These are phyloP conservation scores for Engraulis encrasicolus DNA, from an alignment of 2,113 vertebrate species.

Conservation along the genomic window DNA sequence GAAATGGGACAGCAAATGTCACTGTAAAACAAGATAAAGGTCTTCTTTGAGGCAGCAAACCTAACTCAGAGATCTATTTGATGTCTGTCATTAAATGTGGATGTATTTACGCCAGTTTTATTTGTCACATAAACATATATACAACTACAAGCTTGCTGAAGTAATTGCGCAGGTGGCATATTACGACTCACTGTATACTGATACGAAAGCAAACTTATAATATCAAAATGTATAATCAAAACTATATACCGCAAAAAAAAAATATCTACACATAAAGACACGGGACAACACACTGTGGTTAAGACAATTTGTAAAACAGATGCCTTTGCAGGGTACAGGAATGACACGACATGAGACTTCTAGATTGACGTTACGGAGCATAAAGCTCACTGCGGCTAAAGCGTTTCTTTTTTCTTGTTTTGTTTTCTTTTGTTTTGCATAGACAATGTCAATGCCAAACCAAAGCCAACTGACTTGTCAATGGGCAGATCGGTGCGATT, in stretches of 20 bases:
- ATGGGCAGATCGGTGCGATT: not conserved
- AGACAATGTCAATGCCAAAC: not conserved
- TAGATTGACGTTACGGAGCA: not conserved
- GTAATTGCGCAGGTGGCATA: not conserved
- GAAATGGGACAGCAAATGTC: not conserved
- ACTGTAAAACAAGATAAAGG: not conserved
- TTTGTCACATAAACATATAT: not conserved
- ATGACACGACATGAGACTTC: conserved; percentile 36
- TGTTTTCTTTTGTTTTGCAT: not conserved
- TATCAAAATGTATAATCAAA: conserved; percentile 40
- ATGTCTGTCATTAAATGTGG: not conserved
- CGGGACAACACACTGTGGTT: conserved; percentile 58
- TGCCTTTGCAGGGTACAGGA: conserved; percentile 29
- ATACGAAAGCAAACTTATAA: not conserved
- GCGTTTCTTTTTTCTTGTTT: no score
- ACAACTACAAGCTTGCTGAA: not conserved
- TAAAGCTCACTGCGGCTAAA: not conserved
- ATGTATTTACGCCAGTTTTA: not conserved
- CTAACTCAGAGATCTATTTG: not conserved
- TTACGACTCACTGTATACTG: not conserved
- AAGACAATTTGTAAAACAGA: conserved; percentile 51
- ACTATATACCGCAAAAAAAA: not conserved
- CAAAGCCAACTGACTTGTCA: not conserved
- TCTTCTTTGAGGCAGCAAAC: not conserved
- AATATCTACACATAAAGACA: conserved; percentile 49